phyloP scores from a whole-genome alignment of 2,888 invertebrate genomes.

The Ophion costatus region DNA sequence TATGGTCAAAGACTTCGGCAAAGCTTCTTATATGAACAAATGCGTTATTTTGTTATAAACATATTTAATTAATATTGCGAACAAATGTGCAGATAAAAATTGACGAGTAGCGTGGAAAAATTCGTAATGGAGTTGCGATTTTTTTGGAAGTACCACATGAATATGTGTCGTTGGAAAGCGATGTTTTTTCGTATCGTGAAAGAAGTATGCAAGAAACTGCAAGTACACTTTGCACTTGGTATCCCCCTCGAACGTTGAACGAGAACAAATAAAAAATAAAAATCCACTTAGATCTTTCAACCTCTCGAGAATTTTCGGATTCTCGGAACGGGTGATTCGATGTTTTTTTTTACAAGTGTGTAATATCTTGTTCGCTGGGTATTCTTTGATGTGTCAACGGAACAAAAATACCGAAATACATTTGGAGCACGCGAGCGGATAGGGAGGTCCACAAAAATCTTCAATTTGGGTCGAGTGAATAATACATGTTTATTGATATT shows the following conservation, averaged over 20 bases:
- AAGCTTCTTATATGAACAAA: no score
- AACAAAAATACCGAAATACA: constrained; percentile 24
- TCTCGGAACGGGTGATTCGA: constrained; percentile 12
- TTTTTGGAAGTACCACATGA: no score
- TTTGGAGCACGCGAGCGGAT: background rate
- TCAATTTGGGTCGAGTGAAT: background rate
- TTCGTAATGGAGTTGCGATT: no score
- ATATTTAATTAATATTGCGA: no score
- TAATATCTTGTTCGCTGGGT: constrained; percentile 11
- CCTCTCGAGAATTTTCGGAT: constrained; percentile 33
- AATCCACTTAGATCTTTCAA: constrained; percentile 24
- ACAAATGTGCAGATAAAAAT: no score
- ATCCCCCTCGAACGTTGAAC: background rate
- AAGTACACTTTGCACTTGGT: no score
- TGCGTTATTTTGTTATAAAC: no score
- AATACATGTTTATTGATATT: constrained; percentile 22
- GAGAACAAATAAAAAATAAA: constrained; percentile 45
- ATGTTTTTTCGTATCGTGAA: no score
- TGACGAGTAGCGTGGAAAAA: no score
- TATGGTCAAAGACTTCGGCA: background rate
- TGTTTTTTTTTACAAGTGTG: background rate
- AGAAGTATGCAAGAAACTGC: no score
- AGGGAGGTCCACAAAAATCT: constrained; percentile 26
- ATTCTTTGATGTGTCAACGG: constrained; percentile 28
- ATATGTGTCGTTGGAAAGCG: no score